Base-by-base conservation (phyloP, 2,888 invertebrate genomes). In the Pecten maximus region DNA sequence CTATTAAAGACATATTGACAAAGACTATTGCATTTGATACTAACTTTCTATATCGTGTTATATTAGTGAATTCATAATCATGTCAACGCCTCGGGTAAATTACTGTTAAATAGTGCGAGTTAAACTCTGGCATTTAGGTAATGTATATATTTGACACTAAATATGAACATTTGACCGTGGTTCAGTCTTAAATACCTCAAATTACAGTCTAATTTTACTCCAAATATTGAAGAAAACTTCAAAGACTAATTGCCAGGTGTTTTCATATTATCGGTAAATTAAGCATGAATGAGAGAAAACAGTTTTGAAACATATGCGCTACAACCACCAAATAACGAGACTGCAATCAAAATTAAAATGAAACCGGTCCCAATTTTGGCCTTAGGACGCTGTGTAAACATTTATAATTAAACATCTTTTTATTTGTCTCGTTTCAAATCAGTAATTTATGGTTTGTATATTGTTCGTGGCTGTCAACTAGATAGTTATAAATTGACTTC, bases 91-190 rank as follows among this genome's bases (percentile, higher is more conserved):
- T 74, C 60, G 0, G 74, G 35, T 35, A 35, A 35, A 74, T 74
- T 74, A 74, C 74, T 8, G 74, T 28, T 74, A 74, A 74, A 15
- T 74, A 74, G 28, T 23, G 28, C 74, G 74, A 60, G 74, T 74
- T 74, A 74, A 74, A 74, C 60, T 74, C 74, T 35, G 74, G 35
- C 15, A 74, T 74, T 74, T 74, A 74, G 35, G 74, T 74, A 74
- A 74, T 74, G 74, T 35, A 74, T 35, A 74, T 35, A 74, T 74
- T 74, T 74, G 74, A 74, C 74, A 74, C 74, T 74, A 74, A 74
- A 74, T 74, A 74, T 60, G 60, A 60, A 60, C 60, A 60, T 74
- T 28, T 28, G 74, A 74, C 74, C 28, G 15, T 35, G 35, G 74
- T 74, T 35, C 60, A 60, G 6, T 4, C 12, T 35, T 74, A 74